These are phyloP conservation scores for Anadara kagoshimensis DNA, from an alignment of 1,140 invertebrate genomes.

Conservation along the genomic window DNA sequence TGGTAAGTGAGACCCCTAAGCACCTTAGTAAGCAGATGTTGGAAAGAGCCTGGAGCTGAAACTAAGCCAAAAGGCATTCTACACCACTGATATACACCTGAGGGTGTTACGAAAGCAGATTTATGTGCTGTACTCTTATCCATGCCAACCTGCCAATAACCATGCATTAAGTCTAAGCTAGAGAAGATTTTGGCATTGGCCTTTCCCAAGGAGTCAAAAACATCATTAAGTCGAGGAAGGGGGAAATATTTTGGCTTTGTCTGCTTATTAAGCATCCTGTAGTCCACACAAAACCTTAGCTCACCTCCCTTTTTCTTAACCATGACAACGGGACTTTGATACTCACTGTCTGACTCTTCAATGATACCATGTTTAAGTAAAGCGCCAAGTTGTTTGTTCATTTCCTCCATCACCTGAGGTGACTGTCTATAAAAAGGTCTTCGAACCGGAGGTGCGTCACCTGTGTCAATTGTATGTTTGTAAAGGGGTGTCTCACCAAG, in stretches of 20 bases:
- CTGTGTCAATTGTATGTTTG: too few species aligned
- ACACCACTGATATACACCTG: conserved; percentile 36
- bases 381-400: conserved; percentile 23
- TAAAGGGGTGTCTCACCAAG: too few species aligned
- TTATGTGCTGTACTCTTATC: conserved; percentile 33
- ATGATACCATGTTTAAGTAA: conserved; percentile 35
- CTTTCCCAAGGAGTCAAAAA: conserved; percentile 27
- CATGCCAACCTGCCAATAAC: too few species aligned
- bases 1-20: too few species aligned
- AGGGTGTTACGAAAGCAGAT: conserved; percentile 33
- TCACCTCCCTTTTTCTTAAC: conserved; percentile 41
- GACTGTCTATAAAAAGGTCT: conserved; percentile 20
- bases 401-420: conserved; percentile 16
- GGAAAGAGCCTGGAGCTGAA: too few species aligned
- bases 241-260: conserved; percentile 28
- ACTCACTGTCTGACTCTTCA: conserved; percentile 25
- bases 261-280: conserved; percentile 43
- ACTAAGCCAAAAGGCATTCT: conserved; percentile 41
- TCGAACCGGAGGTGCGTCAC: conserved; percentile 16
- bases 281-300: conserved; percentile 44
- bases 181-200: conserved; percentile 34
- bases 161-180: too few species aligned
- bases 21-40: too few species aligned
- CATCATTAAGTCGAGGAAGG: conserved; percentile 31
- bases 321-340: too few species aligned